Evolutionary conservation across 2,888 invertebrate genomes (phyloP).

Genomic region (Drosophila cognata): DNA sequence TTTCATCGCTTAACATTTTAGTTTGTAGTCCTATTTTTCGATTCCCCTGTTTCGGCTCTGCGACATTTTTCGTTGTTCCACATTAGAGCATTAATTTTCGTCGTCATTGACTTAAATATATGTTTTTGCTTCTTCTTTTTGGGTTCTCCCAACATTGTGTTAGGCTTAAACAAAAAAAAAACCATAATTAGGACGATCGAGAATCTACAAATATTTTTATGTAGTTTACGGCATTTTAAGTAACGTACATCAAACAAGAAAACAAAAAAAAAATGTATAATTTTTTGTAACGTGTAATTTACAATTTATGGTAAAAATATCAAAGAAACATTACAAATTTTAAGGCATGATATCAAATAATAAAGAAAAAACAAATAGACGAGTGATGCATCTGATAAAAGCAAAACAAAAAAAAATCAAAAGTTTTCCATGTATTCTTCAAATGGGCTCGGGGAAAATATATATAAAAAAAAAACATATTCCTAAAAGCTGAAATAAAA

Average conservation of each 20-base stretch:
- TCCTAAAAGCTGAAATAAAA: constrained; percentile 14
- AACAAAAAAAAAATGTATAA: constrained; percentile 44
- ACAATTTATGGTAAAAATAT: constrained; percentile 63
- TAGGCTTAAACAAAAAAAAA: constrained; percentile 50
- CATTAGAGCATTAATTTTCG: constrained; percentile 45
- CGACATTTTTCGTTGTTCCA: constrained; percentile 50
- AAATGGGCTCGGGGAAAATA: constrained; percentile 7
- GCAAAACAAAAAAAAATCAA: constrained; percentile 4
- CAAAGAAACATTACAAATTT: constrained; percentile 51
- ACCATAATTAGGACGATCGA: constrained; percentile 54
- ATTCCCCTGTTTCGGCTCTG: constrained; percentile 56
- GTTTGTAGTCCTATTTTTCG: constrained; percentile 36
- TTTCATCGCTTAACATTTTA: constrained; percentile 50
- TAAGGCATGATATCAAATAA: constrained; percentile 73
- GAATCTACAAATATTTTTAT: constrained; percentile 62
- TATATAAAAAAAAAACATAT: constrained; percentile 14
- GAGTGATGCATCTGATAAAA: constrained; percentile 73
- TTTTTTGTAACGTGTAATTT: constrained; percentile 72
- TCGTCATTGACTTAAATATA: constrained; percentile 29
- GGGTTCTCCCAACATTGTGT: constrained; percentile 49
- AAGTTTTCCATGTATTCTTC: constrained; percentile 8
- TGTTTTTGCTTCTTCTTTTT: constrained; percentile 8
- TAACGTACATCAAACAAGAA: constrained; percentile 34
- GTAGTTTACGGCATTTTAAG: constrained; percentile 75
- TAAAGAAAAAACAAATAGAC: constrained; percentile 54